phyloP scores from a whole-genome alignment of 2,797 vertebrate species.

The Poecilia velifera region DNA sequence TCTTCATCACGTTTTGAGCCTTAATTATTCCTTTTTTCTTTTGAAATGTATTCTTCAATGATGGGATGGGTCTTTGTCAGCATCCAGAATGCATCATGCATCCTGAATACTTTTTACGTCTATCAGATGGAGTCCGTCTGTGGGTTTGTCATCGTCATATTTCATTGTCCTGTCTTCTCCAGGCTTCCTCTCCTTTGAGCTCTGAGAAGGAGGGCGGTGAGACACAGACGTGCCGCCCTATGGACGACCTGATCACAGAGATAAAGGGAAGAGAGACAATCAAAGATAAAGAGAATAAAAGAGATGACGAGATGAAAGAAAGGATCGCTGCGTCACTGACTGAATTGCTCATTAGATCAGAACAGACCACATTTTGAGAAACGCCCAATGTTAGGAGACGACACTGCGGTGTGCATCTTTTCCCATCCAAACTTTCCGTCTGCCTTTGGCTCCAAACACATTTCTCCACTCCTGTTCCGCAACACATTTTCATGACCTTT shows the following conservation, averaged over 20 bases:
- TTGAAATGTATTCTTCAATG: slow-evolving; percentile 7
- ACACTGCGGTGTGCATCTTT: slow-evolving; percentile 34
- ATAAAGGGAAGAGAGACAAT: slow-evolving; percentile 61
- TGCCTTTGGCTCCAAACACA: slow-evolving; percentile 46
- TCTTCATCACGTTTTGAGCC: not conserved
- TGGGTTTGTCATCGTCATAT: slow-evolving; percentile 58
- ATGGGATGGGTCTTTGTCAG: slow-evolving; percentile 14
- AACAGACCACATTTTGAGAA: slow-evolving; percentile 62
- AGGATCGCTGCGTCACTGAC: slow-evolving; percentile 59
- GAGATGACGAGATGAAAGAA: slow-evolving; percentile 67
- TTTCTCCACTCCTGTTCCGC: slow-evolving; percentile 55
- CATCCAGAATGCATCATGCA: slow-evolving; percentile 13
- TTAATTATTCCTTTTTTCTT: not conserved
- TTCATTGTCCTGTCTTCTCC: slow-evolving; percentile 47
- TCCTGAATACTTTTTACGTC: slow-evolving; percentile 21
- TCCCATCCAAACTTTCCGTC: slow-evolving; percentile 48
- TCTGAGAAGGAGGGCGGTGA: slow-evolving; percentile 62
- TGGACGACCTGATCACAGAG: slow-evolving; percentile 66
- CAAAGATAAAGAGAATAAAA: slow-evolving; percentile 72
- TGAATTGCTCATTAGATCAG: slow-evolving; percentile 63
- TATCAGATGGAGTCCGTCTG: slow-evolving; percentile 60
- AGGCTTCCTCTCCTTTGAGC: slow-evolving; percentile 74
- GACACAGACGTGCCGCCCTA: slow-evolving; percentile 49
- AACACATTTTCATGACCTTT: slow-evolving; percentile 34
- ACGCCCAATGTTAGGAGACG: slow-evolving; percentile 60